Evolutionary conservation across 2,113 vertebrate genomes (phyloP).

Genomic region (Tachysurus fulvidraco): DNA sequence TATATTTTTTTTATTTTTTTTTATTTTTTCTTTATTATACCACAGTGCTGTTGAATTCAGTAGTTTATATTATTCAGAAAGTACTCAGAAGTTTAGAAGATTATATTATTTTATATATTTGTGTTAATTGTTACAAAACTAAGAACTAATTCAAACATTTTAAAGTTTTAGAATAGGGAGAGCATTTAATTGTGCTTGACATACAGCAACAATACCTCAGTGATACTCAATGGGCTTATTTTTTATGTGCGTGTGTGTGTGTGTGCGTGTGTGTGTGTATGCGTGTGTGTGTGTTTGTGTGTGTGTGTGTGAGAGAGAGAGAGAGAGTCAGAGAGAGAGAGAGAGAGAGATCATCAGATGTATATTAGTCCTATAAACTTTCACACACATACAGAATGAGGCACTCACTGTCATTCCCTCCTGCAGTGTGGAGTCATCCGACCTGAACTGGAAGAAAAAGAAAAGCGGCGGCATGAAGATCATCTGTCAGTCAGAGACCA

Average conservation of each 20-base stretch:
- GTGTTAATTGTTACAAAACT: no score
- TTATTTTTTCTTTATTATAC: background rate
- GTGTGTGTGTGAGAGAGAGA: background rate
- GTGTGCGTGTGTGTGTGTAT: no score
- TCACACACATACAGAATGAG: background rate
- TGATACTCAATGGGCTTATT: background rate
- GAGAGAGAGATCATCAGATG: background rate
- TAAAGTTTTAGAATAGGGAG: background rate
- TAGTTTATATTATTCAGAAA: background rate
- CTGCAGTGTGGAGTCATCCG: constrained; percentile 89
- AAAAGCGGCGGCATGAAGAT: constrained; percentile 97
- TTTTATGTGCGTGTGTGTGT: background rate
- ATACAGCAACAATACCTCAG: background rate
- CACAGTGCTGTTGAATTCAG: background rate
- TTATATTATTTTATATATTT: background rate
- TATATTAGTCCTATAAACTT: background rate
- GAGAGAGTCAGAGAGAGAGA: no score
- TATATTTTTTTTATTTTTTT: background rate
- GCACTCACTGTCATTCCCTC: background rate
- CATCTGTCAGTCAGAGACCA: constrained; percentile 88
- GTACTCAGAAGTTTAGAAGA: background rate
- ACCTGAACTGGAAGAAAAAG: constrained; percentile 95
- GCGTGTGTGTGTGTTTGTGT: no score
- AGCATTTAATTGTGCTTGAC: background rate
- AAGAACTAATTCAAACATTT: no score